Evolutionary conservation across 1,140 invertebrate genomes (phyloP).

Genomic region (Orius insidiosus): DNA sequence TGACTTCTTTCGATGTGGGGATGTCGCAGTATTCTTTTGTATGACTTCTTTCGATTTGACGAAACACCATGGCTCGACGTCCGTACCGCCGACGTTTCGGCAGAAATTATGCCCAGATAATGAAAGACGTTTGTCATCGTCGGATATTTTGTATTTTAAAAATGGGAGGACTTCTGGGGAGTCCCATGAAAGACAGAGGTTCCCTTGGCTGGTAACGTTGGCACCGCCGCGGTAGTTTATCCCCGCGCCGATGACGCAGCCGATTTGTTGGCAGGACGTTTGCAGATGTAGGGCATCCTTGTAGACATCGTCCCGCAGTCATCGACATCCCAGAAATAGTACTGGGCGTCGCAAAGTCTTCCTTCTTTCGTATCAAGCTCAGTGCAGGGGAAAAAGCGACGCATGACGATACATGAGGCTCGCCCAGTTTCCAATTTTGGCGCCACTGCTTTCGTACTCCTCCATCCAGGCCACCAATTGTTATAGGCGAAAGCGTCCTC

Average conservation of each 20-base stretch:
- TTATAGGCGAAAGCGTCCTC: constrained; percentile 20
- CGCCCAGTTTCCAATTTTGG: constrained; percentile 18
- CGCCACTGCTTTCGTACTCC: constrained; percentile 20
- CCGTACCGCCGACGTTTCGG: constrained; percentile 32
- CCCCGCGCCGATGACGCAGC: constrained; percentile 32
- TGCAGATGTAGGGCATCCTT: constrained; percentile 32
- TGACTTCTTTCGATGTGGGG: too few species aligned
- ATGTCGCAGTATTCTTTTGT: constrained; percentile 37
- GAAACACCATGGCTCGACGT: constrained; percentile 40
- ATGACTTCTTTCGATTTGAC: constrained; percentile 21
- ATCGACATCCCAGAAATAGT: constrained; percentile 36
- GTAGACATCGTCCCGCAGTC: constrained; percentile 28
- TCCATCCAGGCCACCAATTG: constrained; percentile 32
- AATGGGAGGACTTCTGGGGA: constrained; percentile 25
- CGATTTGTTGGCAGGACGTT: constrained; percentile 32
- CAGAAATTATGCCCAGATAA: constrained; percentile 34
- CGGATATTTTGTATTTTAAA: constrained; percentile 24
- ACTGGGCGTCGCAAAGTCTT: constrained; percentile 26
- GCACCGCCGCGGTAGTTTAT: constrained; percentile 32
- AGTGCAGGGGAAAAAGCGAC: constrained; percentile 29
- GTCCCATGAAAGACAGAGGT: constrained; percentile 32
- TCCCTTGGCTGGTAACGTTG: constrained; percentile 30
- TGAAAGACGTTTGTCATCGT: constrained; percentile 21
- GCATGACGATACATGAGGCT: constrained; percentile 28
- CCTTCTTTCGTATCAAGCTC: constrained; percentile 5